A percentile compares a stretch with the other conserved stretches of the same genome.
Evolutionary conservation across 1,140 invertebrate genomes (phyloP).

Genomic region (Ruditapes philippinarum): DNA sequence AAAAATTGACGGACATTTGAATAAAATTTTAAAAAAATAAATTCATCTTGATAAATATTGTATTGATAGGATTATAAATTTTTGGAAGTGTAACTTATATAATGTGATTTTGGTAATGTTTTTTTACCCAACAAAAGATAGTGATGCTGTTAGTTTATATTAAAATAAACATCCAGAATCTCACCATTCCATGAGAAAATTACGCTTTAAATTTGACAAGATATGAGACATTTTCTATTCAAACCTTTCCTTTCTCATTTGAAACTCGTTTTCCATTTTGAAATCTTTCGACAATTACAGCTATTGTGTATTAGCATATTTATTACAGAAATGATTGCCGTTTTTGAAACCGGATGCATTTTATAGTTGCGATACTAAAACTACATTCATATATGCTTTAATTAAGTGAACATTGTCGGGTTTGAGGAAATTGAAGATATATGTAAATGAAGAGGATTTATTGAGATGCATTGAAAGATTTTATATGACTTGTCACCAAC

Average conservation of each 20-base stretch:
- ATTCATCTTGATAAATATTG: too few relatives aligned
- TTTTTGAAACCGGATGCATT: constrained; percentile 1
- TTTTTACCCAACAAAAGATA: too few relatives aligned
- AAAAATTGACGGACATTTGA: too few relatives aligned
- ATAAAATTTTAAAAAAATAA: too few relatives aligned
- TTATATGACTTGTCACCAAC: not conserved
- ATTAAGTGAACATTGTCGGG: constrained; percentile 14
- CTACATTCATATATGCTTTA: constrained; percentile 32
- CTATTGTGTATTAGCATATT: constrained; percentile 26
- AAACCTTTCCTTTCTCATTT: not conserved
- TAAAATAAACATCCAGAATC: not conserved
- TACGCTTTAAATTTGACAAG: not conserved
- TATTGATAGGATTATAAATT: too few relatives aligned
- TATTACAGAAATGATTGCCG: not conserved
- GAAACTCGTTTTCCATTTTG: not conserved
- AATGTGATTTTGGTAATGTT: too few relatives aligned
- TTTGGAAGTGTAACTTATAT: too few relatives aligned
- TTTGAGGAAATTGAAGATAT: constrained; percentile 36
- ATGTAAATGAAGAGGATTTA: constrained; percentile 17
- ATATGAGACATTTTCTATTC: not conserved
- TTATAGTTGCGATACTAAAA: constrained; percentile 7
- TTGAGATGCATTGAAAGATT: not conserved
- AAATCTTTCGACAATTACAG: not conserved
- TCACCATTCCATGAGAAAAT: not conserved
- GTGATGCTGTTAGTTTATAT: too few relatives aligned